A percentile compares a stretch with the other conserved stretches of the same genome.
These are phyloP conservation scores for Belgica antarctica DNA, from an alignment of 2,888 invertebrate species.

Conservation along the genomic window DNA sequence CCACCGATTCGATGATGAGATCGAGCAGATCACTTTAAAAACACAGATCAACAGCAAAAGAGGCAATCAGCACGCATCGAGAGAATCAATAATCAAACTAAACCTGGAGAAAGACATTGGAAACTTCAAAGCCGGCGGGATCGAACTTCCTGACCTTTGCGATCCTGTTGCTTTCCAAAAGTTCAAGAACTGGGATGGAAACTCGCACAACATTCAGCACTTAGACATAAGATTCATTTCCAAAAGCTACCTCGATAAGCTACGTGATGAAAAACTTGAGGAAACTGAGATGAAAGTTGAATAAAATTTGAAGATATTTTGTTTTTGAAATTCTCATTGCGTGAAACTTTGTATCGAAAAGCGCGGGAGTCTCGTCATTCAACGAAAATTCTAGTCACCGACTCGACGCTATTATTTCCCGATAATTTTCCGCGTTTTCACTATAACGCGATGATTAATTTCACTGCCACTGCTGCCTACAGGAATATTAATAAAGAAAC, in stretches of 20 bases:
- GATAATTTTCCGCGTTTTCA: no score
- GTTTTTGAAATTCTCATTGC: background rate
- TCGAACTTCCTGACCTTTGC: constrained; percentile 55
- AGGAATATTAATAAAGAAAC: no score
- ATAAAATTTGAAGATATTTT: constrained; percentile 10
- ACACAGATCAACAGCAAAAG: constrained; percentile 68
- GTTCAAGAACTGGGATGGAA: constrained; percentile 54
- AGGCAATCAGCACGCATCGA: constrained; percentile 74
- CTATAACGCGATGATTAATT: no score
- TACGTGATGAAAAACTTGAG: constrained; percentile 46
- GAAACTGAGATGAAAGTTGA: constrained; percentile 26
- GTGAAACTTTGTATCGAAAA: no score
- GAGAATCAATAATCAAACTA: constrained; percentile 75
- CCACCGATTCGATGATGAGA: constrained; percentile 69
- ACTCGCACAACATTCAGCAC: constrained; percentile 54
- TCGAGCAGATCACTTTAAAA: constrained; percentile 74
- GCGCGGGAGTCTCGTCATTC: no score
- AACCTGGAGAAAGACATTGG: constrained; percentile 70
- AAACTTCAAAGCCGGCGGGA: constrained; percentile 74
- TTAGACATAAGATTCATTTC: constrained; percentile 53
- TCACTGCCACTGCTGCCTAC: no score
- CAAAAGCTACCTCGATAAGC: constrained; percentile 49
- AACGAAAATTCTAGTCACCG: no score
- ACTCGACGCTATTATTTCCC: no score
- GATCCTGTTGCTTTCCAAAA: constrained; percentile 50